Evolutionary conservation across 2,888 invertebrate genomes (phyloP).

Genomic region (Creontiades dilutus): DNA sequence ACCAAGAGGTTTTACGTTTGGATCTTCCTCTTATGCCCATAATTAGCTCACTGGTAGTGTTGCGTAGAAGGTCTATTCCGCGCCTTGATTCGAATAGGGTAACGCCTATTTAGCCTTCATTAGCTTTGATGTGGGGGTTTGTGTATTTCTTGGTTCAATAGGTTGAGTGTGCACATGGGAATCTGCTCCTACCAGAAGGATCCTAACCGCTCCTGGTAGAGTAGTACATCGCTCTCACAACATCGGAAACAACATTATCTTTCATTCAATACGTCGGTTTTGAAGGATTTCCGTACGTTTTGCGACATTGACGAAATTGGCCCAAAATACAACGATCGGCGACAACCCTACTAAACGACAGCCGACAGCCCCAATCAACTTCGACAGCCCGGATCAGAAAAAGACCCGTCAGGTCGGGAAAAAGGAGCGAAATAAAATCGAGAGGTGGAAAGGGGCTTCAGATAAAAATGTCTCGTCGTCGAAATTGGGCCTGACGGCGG

Average conservation of each 20-base stretch:
- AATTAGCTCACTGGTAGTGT: too few relatives aligned
- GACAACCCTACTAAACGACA: neutral
- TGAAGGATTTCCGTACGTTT: neutral
- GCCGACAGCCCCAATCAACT: neutral
- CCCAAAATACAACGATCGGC: neutral
- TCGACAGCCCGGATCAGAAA: neutral
- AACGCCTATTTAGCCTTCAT: too few relatives aligned
- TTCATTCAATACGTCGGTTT: neutral
- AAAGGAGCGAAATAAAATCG: neutral
- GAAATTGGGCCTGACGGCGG: neutral
- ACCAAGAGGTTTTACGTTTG: too few relatives aligned
- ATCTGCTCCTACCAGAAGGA: too few relatives aligned
- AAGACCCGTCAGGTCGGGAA: neutral
- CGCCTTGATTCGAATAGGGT: too few relatives aligned
- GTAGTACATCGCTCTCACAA: too few relatives aligned
- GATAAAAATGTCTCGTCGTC: neutral
- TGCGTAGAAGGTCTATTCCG: too few relatives aligned
- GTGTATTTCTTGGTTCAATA: too few relatives aligned
- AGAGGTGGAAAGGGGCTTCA: neutral
- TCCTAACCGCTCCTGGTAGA: too few relatives aligned
- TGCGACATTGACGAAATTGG: neutral
- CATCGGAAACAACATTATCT: neutral
- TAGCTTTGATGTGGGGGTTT: too few relatives aligned
- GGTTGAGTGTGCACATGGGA: too few relatives aligned
- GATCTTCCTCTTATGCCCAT: too few relatives aligned